These are phyloP conservation scores for Syrphus vitripennis DNA, from an alignment of 2,888 invertebrate genomes.

Conservation along the genomic window DNA sequence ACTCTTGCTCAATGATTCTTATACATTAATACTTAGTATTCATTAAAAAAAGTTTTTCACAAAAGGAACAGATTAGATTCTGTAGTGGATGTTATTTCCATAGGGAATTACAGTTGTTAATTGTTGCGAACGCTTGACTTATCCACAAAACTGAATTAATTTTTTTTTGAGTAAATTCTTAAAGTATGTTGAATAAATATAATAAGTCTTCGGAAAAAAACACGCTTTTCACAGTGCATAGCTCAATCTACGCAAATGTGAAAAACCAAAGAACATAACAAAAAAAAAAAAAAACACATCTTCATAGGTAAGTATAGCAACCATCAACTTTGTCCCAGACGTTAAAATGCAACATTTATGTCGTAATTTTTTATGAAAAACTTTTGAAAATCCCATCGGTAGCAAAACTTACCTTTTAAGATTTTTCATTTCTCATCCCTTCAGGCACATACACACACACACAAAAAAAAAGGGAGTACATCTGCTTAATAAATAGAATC, in stretches of 20 bases:
- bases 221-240: not conserved
- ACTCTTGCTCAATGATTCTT: too few relatives aligned
- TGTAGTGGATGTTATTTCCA: too few relatives aligned
- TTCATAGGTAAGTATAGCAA: not conserved
- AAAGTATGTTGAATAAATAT: too few relatives aligned
- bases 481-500: conserved; percentile 56
- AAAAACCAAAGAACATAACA: not conserved
- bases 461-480: not conserved
- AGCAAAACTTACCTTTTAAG: conserved; percentile 57
- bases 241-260: not conserved
- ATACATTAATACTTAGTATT: too few relatives aligned
- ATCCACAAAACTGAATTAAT: too few relatives aligned
- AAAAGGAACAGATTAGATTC: too few relatives aligned
- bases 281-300: conserved; percentile 32
- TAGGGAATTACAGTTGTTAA: too few relatives aligned
- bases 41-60: too few relatives aligned
- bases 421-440: conserved; percentile 5
- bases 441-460: not conserved
- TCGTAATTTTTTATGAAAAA: conserved; percentile 33
- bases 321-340: conserved; percentile 25
- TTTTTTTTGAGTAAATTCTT: too few relatives aligned
- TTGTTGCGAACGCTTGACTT: too few relatives aligned
- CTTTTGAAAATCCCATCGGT: conserved; percentile 38
- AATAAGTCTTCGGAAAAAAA: too few relatives aligned
- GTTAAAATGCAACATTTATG: conserved; percentile 43